A percentile compares a stretch with the other conserved stretches of the same genome.
phyloP scores from a whole-genome alignment of 2,888 invertebrate genomes.

The Pyrrhia umbra region DNA sequence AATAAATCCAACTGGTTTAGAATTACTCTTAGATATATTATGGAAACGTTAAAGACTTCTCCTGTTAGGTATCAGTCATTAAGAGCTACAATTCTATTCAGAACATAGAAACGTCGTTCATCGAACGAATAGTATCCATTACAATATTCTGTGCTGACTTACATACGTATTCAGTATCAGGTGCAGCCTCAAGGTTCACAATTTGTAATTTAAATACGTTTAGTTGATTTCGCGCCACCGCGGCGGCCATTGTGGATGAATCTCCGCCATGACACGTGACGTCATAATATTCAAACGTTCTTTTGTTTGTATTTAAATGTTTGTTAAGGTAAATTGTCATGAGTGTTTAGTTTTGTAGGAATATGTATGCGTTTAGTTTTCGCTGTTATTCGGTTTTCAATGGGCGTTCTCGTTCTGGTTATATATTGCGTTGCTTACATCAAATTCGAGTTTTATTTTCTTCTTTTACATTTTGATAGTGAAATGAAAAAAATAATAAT shows the following conservation, averaged over 20 bases:
- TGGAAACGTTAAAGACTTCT: not conserved
- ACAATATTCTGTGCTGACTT: slow-evolving; percentile 26
- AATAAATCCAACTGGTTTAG: not conserved
- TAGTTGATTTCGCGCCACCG: slow-evolving; percentile 64
- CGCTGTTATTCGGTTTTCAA: not conserved
- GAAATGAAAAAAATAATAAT: too few relatives aligned
- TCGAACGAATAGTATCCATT: slow-evolving; percentile 26
- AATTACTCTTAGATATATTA: not conserved
- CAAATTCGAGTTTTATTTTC: not conserved
- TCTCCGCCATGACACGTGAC: slow-evolving; percentile 51
- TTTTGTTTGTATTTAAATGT: slow-evolving; percentile 47
- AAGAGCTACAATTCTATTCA: slow-evolving; percentile 12
- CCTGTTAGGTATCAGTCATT: slow-evolving; percentile 6
- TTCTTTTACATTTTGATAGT: not conserved
- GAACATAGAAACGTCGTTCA: slow-evolving; percentile 26
- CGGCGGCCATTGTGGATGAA: slow-evolving; percentile 53
- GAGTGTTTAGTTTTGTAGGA: slow-evolving; percentile 20
- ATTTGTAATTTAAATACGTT: slow-evolving; percentile 80
- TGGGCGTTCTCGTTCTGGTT: not conserved
- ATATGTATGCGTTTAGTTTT: not conserved
- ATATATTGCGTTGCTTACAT: not conserved
- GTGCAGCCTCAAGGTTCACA: slow-evolving; percentile 71
- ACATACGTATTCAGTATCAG: slow-evolving; percentile 55
- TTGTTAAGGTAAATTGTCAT: slow-evolving; percentile 60
- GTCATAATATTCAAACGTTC: slow-evolving; percentile 46